These are phyloP conservation scores for Rhizoglyphus robini DNA, from an alignment of 1,140 invertebrate genomes.

Conservation along the genomic window DNA sequence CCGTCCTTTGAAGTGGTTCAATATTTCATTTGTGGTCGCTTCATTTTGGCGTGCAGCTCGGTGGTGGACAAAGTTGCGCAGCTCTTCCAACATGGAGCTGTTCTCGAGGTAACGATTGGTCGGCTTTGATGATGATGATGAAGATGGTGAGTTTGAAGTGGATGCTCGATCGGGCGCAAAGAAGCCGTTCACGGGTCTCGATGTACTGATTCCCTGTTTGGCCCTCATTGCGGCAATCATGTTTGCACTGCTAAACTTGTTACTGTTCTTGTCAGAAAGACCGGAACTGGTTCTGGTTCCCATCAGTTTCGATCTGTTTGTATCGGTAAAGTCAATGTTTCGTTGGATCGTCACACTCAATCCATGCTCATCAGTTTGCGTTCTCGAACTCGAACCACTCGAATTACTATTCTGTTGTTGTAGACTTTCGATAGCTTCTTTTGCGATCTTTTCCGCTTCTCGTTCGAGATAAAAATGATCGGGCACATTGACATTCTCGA, in stretches of 20 bases:
- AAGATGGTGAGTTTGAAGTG: background rate
- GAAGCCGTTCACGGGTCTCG: no score
- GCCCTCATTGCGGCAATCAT: no score
- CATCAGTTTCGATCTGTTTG: no score
- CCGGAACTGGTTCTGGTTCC: no score
- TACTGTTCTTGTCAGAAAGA: no score
- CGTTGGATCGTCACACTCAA: conserved; percentile 31
- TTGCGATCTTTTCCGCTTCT: conserved; percentile 48
- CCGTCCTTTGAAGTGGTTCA: background rate
- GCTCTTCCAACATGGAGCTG: background rate
- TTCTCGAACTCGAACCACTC: no score
- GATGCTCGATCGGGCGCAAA: background rate
- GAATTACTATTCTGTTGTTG: no score
- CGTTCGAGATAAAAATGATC: conserved; percentile 48
- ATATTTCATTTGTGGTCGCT: background rate
- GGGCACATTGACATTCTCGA: conserved; percentile 42
- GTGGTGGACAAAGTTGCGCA: background rate
- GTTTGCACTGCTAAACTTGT: no score
- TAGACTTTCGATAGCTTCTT: conserved; percentile 45
- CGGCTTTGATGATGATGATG: background rate
- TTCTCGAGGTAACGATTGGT: background rate
- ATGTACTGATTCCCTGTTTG: no score
- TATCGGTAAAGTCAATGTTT: no score
- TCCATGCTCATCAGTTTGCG: no score
- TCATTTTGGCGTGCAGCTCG: background rate